Evolutionary conservation across 1,140 invertebrate species (phyloP), one percentile per base, ranked within the genome.

Genomic region (Ephestia elutella): DNA sequence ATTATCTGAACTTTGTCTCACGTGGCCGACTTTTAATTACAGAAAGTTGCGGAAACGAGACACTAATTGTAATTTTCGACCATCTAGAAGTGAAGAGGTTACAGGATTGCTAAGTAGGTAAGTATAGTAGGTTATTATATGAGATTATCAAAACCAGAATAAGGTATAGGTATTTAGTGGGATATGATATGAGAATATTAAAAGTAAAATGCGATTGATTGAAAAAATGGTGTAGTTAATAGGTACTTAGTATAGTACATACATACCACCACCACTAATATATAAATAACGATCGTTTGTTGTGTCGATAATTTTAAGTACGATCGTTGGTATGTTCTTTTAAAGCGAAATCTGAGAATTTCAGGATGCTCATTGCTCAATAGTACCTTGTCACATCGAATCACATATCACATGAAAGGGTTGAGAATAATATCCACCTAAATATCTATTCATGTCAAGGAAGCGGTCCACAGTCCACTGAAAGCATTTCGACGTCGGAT

Each of bases 401-500:
- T 44, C 38, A n/a, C 13, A 44, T 13, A 44, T 44, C 0, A 44
- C 38, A 44, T 15, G 13, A 44, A 44, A 44, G 38, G 38, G 38
- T 44, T 44, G 38, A 44, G 21, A 44, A 44, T 44, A 17, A 15
- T 32, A 32, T 53, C 28, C 5, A 44, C 38, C 13, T 44, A 44
- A 44, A 3, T 44, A 44, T 44, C 38, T 44, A 44, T 44, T 44
- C 38, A 44, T 17, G 38, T 44, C 38, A 44, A 44, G n/a, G n/a
- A 44, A 44, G 38, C n/a, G n/a, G 38, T 44, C 32, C 32, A 35
- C 53, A 54, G 38, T 62, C 17, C 62, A 59, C 56, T 60, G 58
- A 55, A 60, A 60, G 51, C 55, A 50, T 66, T 54, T 54, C 56
- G 55, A 54, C 64, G 62, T 60, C 66, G 59, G 62, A 57, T 60